Evolutionary conservation across 1,140 invertebrate genomes (phyloP).

Genomic region (Hylaeus volcanicus): DNA sequence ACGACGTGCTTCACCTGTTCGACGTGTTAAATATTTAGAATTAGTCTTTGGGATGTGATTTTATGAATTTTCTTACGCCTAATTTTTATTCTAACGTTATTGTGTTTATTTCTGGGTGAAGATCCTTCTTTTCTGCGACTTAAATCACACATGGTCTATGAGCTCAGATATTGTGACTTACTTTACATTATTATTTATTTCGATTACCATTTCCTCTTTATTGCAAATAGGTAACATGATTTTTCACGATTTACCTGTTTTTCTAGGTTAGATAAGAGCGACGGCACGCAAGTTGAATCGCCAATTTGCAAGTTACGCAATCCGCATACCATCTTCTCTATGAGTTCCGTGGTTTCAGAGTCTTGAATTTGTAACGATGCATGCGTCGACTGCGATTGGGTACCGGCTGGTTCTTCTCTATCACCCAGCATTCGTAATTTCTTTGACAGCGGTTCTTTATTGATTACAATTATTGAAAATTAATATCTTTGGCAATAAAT

Average conservation of each 20-base stretch:
- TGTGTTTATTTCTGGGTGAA: no score
- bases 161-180: no score
- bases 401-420: conserved; percentile 17
- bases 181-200: no score
- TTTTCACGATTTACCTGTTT: conserved; percentile 52
- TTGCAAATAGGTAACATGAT: neutral
- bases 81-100: no score
- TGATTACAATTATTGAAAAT: neutral
- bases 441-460: conserved; percentile 35
- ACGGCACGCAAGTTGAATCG: conserved; percentile 54
- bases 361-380: neutral
- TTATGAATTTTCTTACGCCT: no score
- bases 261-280: conserved; percentile 53
- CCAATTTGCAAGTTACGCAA: conserved; percentile 65
- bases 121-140: no score
- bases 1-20: conserved; percentile 44
- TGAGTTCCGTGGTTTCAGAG: conserved; percentile 22
- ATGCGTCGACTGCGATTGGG: neutral
- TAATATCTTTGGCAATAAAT: no score
- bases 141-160: no score
- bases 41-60: no score
- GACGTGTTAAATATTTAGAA: no score
- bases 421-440: conserved; percentile 32
- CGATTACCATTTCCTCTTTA: no score
- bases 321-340: conserved; percentile 42